Conservation (phyloP, 2,113 vertebrate species). For the Fulica atra region DNA sequence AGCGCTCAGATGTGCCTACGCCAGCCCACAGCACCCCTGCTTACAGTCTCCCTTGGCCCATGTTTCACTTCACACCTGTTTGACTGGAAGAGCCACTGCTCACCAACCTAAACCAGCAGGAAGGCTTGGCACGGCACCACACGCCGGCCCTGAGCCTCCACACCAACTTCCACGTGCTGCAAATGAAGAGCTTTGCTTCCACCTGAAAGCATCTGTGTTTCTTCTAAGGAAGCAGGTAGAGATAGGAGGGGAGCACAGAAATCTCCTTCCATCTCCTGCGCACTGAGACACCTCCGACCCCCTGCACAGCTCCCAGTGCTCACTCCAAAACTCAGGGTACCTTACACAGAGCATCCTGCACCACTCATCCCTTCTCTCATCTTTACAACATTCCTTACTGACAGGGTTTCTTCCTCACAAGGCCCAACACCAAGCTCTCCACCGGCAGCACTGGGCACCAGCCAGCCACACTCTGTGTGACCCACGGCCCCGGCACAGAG, state of each 20-base stretch:
- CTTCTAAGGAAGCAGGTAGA: not conserved
- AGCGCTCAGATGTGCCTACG: rapidly evolving
- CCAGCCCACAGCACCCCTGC: not conserved
- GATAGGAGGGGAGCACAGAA: not conserved
- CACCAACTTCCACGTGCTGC: not conserved
- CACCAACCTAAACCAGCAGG: not conserved
- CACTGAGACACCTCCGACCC: too few relatives aligned
- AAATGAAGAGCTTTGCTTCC: not conserved
- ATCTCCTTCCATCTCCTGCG: too few relatives aligned
- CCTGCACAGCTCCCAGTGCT: not conserved
- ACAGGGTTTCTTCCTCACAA: not conserved
- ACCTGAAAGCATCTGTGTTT: not conserved
- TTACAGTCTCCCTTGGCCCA: not conserved
- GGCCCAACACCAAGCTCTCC: not conserved
- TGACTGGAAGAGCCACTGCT: not conserved
- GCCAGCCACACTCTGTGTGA: too few relatives aligned
- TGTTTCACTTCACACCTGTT: too few relatives aligned
- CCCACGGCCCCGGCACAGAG: not conserved
- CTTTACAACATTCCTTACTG: not conserved
- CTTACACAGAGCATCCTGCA: not conserved
- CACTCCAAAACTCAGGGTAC: not conserved
- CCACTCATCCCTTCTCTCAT: not conserved
- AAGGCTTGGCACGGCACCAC: not conserved
- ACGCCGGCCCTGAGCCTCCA: rapidly evolving
- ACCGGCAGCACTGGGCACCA: too few relatives aligned